phyloP scores from a whole-genome alignment of 2,113 vertebrate genomes.

The Alectura lathami region DNA sequence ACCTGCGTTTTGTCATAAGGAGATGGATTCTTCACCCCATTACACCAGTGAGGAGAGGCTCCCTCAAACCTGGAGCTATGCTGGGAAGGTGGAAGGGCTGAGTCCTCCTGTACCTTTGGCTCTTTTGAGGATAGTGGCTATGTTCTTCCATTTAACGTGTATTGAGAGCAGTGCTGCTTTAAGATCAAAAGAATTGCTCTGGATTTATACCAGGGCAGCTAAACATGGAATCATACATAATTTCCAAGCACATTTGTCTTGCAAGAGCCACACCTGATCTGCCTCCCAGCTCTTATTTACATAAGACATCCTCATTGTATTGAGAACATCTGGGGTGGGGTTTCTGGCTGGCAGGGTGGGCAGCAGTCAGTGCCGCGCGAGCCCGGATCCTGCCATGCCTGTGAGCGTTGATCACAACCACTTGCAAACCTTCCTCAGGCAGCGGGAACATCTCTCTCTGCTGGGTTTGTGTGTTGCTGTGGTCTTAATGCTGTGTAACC shows the following conservation, averaged over 20 bases:
- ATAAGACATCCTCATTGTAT: conserved; percentile 5
- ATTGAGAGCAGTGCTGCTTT: conserved; percentile 15
- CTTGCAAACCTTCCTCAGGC: neutral
- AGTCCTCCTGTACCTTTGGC: neutral
- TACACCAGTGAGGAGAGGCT: neutral
- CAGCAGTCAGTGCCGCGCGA: neutral
- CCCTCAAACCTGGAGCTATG: neutral
- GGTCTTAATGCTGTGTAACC: neutral
- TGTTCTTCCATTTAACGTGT: neutral
- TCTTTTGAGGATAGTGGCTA: neutral
- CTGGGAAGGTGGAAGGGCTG: neutral
- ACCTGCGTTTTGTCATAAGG: neutral
- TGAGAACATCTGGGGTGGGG: conserved; percentile 58
- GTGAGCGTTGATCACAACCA: neutral
- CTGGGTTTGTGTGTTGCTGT: neutral
- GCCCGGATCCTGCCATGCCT: neutral
- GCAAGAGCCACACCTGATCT: conserved; percentile 64
- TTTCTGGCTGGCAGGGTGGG: conserved; percentile 30
- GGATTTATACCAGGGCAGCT: conserved; percentile 52
- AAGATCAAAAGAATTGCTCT: conserved; percentile 54
- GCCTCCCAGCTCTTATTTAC: conserved; percentile 59
- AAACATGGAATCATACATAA: conserved; percentile 59
- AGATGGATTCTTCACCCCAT: neutral
- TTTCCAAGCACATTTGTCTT: conserved; percentile 64
- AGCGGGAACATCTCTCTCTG: neutral